These are phyloP conservation scores for Tachina grossa DNA, from an alignment of 2,888 invertebrate species.

Conservation along the genomic window DNA sequence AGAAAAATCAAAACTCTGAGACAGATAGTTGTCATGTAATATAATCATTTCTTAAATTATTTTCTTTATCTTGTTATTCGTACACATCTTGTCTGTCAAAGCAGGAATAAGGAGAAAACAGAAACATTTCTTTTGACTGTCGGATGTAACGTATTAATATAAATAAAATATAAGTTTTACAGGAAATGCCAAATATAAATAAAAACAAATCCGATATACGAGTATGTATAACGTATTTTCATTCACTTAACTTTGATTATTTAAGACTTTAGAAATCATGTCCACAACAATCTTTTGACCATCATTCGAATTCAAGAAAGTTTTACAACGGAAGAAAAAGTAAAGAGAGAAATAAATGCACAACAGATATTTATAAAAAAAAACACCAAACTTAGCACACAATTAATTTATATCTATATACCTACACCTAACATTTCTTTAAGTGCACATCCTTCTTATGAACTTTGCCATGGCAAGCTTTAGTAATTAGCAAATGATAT, in stretches of 20 bases:
- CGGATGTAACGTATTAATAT: constrained; percentile 55
- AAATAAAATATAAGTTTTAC: constrained; percentile 45
- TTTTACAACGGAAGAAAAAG: too few relatives aligned
- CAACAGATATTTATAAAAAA: too few relatives aligned
- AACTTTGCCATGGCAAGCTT: background rate
- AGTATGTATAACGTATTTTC: background rate
- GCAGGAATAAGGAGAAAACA: background rate
- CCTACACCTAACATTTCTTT: too few relatives aligned
- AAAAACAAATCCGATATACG: background rate
- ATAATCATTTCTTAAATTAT: constrained; percentile 61
- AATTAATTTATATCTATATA: too few relatives aligned
- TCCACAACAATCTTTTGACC: too few relatives aligned
- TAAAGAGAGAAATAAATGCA: too few relatives aligned
- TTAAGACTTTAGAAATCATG: background rate
- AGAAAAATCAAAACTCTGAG: constrained; percentile 18
- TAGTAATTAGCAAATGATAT: background rate
- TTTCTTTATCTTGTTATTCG: constrained; percentile 14
- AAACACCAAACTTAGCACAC: too few relatives aligned
- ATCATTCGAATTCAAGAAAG: too few relatives aligned
- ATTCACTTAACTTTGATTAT: background rate
- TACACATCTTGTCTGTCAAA: constrained; percentile 3
- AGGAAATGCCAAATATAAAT: background rate
- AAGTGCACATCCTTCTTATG: background rate
- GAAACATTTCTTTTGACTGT: constrained; percentile 35
- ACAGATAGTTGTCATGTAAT: constrained; percentile 66